phyloP scores from a whole-genome alignment of 2,797 vertebrate species.

The Bryconaethiops microstoma region DNA sequence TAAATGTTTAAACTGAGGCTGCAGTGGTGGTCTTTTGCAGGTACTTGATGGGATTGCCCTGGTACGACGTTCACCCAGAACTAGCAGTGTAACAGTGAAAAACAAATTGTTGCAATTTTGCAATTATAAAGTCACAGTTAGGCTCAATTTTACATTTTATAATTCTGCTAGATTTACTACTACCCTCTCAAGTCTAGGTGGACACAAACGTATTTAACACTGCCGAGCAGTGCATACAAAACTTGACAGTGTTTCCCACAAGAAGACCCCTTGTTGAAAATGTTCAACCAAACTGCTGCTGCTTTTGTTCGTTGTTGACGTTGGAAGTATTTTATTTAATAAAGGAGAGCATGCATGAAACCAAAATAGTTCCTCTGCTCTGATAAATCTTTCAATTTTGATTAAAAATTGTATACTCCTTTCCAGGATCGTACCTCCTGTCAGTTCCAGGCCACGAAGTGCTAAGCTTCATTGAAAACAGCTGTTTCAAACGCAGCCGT shows the following conservation, averaged over 20 bases:
- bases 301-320: neutral
- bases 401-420: neutral
- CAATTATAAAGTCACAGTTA: neutral
- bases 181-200: neutral
- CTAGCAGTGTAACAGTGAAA: neutral
- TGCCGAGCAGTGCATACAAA: neutral
- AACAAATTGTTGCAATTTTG: neutral
- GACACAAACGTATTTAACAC: neutral
- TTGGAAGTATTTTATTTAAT: no score
- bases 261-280: neutral
- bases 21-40: constrained; percentile 39
- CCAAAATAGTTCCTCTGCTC: no score
- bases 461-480: neutral
- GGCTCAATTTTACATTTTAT: no score
- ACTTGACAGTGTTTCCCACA: neutral
- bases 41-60: neutral
- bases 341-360: no score
- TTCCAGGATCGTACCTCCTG: neutral
- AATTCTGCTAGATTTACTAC: no score
- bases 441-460: neutral
- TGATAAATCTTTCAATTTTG: neutral
- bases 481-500: constrained; percentile 2
- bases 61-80: neutral
- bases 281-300: neutral
- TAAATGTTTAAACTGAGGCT: constrained; percentile 57